These are phyloP conservation scores for Trinorchestia longiramus DNA, from an alignment of 1,140 invertebrate genomes.

Conservation along the genomic window DNA sequence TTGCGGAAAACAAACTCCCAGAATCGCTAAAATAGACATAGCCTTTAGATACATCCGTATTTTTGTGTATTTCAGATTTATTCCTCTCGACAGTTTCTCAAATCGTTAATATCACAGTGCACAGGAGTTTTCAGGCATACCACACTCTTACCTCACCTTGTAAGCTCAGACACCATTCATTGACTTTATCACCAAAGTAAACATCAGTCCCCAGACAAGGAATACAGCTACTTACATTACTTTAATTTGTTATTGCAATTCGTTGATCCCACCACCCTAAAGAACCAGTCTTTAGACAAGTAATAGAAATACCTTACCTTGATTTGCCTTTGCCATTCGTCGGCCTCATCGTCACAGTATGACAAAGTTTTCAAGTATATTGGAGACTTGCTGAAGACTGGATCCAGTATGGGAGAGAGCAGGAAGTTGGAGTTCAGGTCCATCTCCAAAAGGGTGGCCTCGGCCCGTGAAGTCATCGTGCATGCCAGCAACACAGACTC, in stretches of 20 bases:
- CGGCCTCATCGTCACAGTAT: conserved; percentile 67
- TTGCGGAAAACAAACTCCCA: too few relatives aligned
- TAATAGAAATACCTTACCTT: conserved; percentile 59
- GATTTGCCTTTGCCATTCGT: conserved; percentile 68
- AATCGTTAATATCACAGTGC: neutral
- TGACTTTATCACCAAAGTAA: neutral
- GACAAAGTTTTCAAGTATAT: conserved; percentile 66
- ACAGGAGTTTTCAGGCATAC: neutral
- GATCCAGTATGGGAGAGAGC: conserved; percentile 66
- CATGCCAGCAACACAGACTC: conserved; percentile 70
- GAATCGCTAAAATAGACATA: too few relatives aligned
- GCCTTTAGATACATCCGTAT: too few relatives aligned
- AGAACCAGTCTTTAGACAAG: neutral
- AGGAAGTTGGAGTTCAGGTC: conserved; percentile 69
- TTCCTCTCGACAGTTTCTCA: too few relatives aligned
- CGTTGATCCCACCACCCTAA: neutral
- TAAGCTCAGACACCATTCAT: too few relatives aligned
- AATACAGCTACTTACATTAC: neutral
- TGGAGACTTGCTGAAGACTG: conserved; percentile 61
- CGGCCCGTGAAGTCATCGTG: conserved; percentile 69
- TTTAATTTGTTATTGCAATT: neutral
- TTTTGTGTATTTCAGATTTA: too few relatives aligned
- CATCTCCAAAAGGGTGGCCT: conserved; percentile 70
- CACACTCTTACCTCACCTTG: neutral
- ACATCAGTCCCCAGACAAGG: neutral